Conservation (phyloP, 2,113 vertebrate species). For the Galemys pyrenaicus region DNA sequence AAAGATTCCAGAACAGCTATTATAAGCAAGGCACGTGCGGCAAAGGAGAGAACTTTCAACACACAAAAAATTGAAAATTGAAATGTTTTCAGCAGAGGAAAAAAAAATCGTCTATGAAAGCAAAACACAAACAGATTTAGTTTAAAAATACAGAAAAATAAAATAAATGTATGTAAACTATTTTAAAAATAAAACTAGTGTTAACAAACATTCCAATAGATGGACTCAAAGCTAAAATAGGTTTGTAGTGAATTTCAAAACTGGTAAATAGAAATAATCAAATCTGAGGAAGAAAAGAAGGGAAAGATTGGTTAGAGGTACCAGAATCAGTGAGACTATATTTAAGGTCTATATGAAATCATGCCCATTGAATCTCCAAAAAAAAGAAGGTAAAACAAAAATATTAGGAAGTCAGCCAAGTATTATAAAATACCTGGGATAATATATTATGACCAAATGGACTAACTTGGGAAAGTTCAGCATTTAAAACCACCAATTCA, state of each 20-base stretch:
- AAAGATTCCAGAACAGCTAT: not conserved
- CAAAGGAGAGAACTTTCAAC: not conserved
- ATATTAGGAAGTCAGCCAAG: not conserved
- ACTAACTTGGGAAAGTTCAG: not conserved
- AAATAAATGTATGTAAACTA: too few species aligned
- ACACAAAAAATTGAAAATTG: not conserved
- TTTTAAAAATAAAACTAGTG: too few species aligned
- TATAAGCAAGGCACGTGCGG: not conserved
- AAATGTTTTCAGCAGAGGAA: too few species aligned
- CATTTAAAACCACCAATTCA: not conserved
- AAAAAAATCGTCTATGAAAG: too few species aligned
- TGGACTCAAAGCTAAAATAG: too few species aligned
- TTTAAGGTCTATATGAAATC: not conserved
- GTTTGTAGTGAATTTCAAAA: not conserved
- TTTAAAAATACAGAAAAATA: too few species aligned
- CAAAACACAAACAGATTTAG: too few species aligned
- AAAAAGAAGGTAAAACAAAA: not conserved
- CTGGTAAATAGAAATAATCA: not conserved
- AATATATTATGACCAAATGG: not conserved
- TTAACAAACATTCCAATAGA: too few species aligned
- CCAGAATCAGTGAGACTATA: not conserved
- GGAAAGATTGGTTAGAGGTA: not conserved
- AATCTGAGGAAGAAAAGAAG: not conserved
- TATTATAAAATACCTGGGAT: not conserved
- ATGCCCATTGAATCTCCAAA: not conserved